These are phyloP conservation scores for Elgonia sp. DNA, from an alignment of 2,888 invertebrate species.

Conservation along the genomic window DNA sequence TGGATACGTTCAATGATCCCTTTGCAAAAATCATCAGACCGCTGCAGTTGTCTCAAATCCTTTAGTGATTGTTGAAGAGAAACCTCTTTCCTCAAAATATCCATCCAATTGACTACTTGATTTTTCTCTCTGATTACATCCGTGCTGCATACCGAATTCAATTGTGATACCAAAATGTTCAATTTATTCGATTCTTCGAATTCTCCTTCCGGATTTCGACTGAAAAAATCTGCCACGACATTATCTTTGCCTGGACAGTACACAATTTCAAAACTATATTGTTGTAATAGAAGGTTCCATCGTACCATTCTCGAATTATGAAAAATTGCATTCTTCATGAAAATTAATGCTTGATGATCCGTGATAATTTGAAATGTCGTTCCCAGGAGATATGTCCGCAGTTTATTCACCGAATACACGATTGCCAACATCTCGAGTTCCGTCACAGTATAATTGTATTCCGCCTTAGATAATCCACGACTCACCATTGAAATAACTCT, in stretches of 20 bases:
- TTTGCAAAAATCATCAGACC: background rate
- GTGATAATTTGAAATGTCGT: constrained; percentile 27
- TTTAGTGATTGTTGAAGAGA: background rate
- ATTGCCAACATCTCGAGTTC: constrained; percentile 25
- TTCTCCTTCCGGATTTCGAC: background rate
- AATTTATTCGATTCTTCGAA: background rate
- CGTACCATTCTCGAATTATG: constrained; percentile 17
- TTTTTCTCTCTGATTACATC: background rate
- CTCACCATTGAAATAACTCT: background rate
- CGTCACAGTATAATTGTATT: constrained; percentile 17
- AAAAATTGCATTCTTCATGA: constrained; percentile 19
- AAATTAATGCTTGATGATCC: constrained; percentile 31
- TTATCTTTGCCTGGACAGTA: constrained; percentile 12
- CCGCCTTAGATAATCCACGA: background rate
- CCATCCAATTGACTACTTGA: background rate
- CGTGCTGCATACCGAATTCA: background rate
- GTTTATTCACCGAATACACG: constrained; percentile 18
- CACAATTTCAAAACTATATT: constrained; percentile 13
- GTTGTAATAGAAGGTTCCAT: constrained; percentile 35
- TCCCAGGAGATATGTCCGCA: background rate
- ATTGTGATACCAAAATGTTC: background rate
- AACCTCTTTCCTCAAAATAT: too few relatives aligned
- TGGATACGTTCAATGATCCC: background rate
- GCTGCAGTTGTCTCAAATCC: background rate
- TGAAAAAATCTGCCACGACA: constrained; percentile 20